Percentiles rank a stretch among this genome's conserved stretches.
Evolutionary conservation across 2,888 invertebrate genomes (phyloP).

Genomic region (Steinernema carpocapsae): DNA sequence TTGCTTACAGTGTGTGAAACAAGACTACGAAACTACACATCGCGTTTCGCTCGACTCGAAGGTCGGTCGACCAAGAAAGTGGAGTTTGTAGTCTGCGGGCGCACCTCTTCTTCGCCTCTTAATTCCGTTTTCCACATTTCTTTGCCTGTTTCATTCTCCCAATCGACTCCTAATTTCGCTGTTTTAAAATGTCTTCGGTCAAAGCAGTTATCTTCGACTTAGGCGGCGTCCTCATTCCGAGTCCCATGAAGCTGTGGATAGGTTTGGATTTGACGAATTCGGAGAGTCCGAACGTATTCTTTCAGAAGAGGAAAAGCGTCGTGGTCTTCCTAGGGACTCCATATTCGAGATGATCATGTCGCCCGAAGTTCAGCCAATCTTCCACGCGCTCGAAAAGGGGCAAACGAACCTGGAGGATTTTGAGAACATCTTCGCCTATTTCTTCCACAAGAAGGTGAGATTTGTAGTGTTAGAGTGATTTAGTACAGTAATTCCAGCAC

Average conservation of each 20-base stretch:
- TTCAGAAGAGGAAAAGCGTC: conserved; percentile 64
- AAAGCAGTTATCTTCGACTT: conserved; percentile 72
- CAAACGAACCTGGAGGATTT: conserved; percentile 69
- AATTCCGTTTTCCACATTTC: not conserved
- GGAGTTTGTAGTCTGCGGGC: conserved; percentile 21
- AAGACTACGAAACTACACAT: conserved; percentile 1
- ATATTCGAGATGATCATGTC: conserved; percentile 66
- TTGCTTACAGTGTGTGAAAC: not conserved
- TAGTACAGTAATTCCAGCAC: conserved; percentile 27
- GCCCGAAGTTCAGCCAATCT: conserved; percentile 46
- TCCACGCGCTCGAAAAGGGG: conserved; percentile 69
- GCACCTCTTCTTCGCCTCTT: not conserved
- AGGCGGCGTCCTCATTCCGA: conserved; percentile 71
- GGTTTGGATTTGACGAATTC: conserved; percentile 41
- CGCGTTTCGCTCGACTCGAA: not conserved
- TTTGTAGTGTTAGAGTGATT: not conserved
- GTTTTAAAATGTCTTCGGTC: conserved; percentile 35
- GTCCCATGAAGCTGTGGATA: conserved; percentile 68
- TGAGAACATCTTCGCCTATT: conserved; percentile 68
- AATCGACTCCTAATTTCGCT: not conserved
- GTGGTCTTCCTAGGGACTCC: conserved; percentile 64
- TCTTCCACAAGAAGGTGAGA: conserved; percentile 69
- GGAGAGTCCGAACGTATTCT: not conserved
- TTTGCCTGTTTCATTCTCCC: not conserved
- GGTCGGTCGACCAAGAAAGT: not conserved